A percentile compares a stretch with the other conserved stretches of the same genome.
These are phyloP conservation scores for Gymnocypris eckloni DNA, from an alignment of 2,797 vertebrate species.

Conservation along the genomic window DNA sequence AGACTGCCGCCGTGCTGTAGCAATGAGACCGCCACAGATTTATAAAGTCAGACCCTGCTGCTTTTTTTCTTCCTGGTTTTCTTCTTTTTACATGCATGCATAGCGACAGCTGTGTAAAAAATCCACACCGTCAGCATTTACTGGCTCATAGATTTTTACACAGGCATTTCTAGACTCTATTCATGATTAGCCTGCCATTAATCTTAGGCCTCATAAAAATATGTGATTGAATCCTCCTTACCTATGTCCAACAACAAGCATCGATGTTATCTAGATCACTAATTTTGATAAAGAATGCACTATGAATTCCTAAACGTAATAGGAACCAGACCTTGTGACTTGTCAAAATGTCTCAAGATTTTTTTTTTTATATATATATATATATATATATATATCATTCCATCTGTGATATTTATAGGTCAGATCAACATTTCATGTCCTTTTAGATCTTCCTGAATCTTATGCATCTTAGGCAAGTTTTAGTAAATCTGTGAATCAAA, in stretches of 20 bases:
- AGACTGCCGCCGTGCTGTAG: conserved; percentile 71
- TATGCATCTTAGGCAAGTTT: not conserved
- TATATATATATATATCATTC: no score
- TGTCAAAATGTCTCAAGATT: no score
- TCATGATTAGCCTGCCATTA: not conserved
- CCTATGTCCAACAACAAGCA: not conserved
- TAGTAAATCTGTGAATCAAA: not conserved
- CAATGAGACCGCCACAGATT: conserved; percentile 70
- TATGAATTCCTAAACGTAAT: not conserved
- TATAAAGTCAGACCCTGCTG: conserved; percentile 66
- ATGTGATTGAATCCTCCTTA: not conserved
- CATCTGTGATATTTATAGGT: not conserved
- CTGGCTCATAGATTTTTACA: conserved; percentile 11
- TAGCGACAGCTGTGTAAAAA: conserved; percentile 45
- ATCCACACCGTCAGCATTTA: conserved; percentile 65
- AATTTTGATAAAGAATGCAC: not conserved
- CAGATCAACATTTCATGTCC: no score
- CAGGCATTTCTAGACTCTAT: not conserved
- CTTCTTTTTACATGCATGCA: conserved; percentile 31
- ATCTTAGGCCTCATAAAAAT: not conserved
- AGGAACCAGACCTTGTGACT: not conserved
- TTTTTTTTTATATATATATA: no score
- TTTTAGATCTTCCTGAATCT: not conserved
- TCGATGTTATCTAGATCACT: not conserved
- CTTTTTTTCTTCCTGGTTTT: conserved; percentile 60